phyloP scores from a whole-genome alignment of 2,888 invertebrate genomes.

The Neoitamus cyanurus region DNA sequence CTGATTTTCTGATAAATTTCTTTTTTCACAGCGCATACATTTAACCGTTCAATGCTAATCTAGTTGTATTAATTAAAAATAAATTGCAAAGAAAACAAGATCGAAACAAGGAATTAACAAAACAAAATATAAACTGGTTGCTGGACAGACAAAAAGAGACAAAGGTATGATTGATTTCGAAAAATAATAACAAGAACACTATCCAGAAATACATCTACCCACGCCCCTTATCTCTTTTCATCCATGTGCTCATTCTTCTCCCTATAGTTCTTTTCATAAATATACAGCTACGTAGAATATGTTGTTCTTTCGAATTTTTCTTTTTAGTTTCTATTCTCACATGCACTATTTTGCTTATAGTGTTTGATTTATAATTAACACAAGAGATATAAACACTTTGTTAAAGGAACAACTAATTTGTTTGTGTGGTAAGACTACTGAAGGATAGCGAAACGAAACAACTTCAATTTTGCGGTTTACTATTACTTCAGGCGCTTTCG shows the following conservation, averaged over 20 bases:
- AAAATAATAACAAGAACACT: not conserved
- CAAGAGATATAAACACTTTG: not conserved
- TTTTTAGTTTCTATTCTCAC: not conserved
- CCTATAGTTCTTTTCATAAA: not conserved
- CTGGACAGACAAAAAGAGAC: not conserved
- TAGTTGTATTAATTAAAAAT: not conserved
- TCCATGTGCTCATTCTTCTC: not conserved
- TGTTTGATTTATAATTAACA: not conserved
- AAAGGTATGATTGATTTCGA: not conserved
- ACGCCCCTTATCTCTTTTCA: not conserved
- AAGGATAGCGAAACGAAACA: not conserved
- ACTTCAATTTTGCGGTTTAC: not conserved
- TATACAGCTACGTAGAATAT: not conserved
- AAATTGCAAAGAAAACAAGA: conserved; percentile 26
- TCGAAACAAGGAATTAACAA: not conserved
- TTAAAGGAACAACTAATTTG: not conserved
- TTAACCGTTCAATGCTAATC: conserved; percentile 38
- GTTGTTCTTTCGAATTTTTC: not conserved
- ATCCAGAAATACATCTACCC: not conserved
- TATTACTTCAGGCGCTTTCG: no score
- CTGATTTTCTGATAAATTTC: conserved; percentile 25
- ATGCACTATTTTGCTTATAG: not conserved
- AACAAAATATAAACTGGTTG: not conserved
- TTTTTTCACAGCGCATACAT: conserved; percentile 51
- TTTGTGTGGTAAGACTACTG: not conserved